phyloP scores from a whole-genome alignment of 2,797 vertebrate genomes.

The Borostomias antarcticus region DNA sequence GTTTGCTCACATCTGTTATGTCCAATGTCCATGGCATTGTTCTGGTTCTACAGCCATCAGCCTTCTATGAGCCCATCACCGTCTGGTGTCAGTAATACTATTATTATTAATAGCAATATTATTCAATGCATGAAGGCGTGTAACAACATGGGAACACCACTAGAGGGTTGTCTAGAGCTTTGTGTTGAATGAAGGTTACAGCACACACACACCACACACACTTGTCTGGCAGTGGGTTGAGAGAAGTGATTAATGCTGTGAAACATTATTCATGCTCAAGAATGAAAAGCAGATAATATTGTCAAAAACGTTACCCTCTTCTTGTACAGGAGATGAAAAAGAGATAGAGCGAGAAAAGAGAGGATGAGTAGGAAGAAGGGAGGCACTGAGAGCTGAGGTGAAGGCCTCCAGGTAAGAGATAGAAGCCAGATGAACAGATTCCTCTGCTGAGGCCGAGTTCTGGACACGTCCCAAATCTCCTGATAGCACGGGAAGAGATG shows the following conservation, averaged over 20 bases:
- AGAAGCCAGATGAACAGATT: conserved; percentile 28
- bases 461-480: conserved; percentile 40
- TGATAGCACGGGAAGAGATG: conserved; percentile 22
- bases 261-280: background rate
- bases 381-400: background rate
- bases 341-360: background rate
- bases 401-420: conserved; percentile 2
- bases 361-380: background rate
- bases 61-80: background rate
- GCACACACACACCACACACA: too few species aligned
- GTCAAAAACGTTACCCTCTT: background rate
- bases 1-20: conserved; percentile 29
- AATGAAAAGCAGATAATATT: too few species aligned
- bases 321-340: background rate
- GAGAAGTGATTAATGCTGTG: background rate
- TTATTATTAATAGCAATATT: too few species aligned
- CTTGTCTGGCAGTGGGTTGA: background rate
- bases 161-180: conserved; percentile 55
- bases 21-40: background rate
- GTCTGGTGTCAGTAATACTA: background rate
- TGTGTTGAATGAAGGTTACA: background rate
- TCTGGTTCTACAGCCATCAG: background rate
- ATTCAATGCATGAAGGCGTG: conserved; percentile 1
- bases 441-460: conserved; percentile 38
- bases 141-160: background rate